A percentile compares a stretch with the other conserved stretches of the same genome.
Conservation (phyloP, 2,113 vertebrate species). For the Ochotona princeps region DNA sequence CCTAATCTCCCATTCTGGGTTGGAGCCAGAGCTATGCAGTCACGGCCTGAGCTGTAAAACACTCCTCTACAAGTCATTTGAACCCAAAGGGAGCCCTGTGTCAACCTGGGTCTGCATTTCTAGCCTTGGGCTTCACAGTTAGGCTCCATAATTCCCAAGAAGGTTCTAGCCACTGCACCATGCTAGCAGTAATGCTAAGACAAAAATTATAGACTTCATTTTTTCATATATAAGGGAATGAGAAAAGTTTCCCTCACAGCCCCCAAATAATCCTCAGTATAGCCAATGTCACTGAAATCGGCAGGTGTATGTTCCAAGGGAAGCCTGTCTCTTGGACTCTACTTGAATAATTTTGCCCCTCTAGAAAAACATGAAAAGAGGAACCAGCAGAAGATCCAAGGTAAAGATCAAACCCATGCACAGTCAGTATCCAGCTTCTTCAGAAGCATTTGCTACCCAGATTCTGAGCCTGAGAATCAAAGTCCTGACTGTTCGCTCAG, state of each 20-base stretch:
- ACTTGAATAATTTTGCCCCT: conserved; percentile 64
- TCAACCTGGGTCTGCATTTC: conserved; percentile 18
- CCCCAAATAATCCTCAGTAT: neutral
- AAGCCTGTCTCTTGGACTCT: conserved; percentile 59
- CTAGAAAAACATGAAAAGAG: conserved; percentile 72
- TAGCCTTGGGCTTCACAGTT: neutral
- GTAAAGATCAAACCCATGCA: conserved; percentile 54
- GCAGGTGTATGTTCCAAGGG: conserved; percentile 62
- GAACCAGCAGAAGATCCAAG: conserved; percentile 54
- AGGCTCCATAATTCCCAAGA: neutral
- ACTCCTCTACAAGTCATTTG: neutral
- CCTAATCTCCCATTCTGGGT: neutral
- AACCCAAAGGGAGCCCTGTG: neutral
- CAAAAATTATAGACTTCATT: conserved; percentile 7
- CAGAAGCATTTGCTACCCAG: conserved; percentile 56
- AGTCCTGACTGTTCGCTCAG: conserved; percentile 51
- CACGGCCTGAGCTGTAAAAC: neutral
- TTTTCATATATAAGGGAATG: neutral
- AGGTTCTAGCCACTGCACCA: conserved; percentile 10
- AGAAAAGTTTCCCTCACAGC: conserved; percentile 31
- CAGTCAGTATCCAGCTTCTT: conserved; percentile 57
- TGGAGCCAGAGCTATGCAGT: neutral
- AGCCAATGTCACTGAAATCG: conserved; percentile 56
- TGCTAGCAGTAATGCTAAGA: neutral
- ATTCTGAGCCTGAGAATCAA: conserved; percentile 66